Percentiles rank a stretch among this genome's conserved stretches.
Conservation (phyloP, 2,797 vertebrate genomes). For the Ceyx erithaca region DNA sequence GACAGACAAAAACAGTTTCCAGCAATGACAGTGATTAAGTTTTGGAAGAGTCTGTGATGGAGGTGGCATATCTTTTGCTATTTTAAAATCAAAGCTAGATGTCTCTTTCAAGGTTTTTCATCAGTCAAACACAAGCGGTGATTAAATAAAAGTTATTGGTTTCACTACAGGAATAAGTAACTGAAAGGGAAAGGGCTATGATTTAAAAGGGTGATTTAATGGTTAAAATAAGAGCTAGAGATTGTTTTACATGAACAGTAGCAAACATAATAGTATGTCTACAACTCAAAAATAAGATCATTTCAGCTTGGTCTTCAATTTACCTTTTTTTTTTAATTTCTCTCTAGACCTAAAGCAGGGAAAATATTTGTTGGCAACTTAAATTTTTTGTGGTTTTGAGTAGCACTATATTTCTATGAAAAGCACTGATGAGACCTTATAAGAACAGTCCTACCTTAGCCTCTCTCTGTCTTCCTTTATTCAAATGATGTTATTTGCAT, state of each 20-base stretch:
- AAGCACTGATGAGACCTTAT: not conserved
- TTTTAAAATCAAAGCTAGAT: slow-evolving; percentile 22
- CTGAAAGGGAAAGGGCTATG: not conserved
- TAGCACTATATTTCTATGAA: not conserved
- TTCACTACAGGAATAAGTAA: not conserved
- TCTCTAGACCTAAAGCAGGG: not conserved
- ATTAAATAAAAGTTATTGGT: not conserved
- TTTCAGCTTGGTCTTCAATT: not conserved
- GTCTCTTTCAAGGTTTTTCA: not conserved
- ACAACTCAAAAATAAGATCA: not conserved
- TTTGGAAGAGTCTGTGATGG: not conserved
- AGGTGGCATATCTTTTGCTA: not conserved
- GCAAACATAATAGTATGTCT: not conserved
- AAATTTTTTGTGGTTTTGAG: not conserved
- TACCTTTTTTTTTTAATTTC: not conserved
- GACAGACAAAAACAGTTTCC: not conserved
- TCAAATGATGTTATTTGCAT: not conserved
- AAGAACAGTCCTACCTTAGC: not conserved
- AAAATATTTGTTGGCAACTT: not conserved
- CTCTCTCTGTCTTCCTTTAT: not conserved
- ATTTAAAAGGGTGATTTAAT: not conserved
- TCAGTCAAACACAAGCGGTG: not conserved
- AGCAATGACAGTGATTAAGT: not conserved
- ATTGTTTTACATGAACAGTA: not conserved
- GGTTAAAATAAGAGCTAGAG: not conserved